phyloP scores from a whole-genome alignment of 1,140 invertebrate genomes.

The Megathymus violae region DNA sequence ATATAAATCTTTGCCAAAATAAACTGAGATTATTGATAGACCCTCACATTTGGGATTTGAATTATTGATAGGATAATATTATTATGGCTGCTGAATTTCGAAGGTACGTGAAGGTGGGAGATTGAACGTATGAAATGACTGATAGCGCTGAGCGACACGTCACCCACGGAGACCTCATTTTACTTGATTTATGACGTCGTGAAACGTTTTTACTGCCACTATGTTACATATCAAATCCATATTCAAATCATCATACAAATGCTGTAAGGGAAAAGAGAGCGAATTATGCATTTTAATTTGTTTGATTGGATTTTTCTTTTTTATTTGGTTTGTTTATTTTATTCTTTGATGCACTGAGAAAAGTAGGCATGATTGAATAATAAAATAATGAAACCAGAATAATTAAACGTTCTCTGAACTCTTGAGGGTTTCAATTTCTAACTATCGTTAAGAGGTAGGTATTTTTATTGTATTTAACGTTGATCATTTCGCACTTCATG shows the following conservation, averaged over 20 bases:
- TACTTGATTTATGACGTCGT: constrained; percentile 51
- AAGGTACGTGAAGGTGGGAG: constrained; percentile 38
- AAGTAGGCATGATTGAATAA: too few species aligned
- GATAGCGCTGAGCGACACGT: constrained; percentile 46
- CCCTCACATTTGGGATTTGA: constrained; percentile 28
- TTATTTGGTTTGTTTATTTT: too few species aligned
- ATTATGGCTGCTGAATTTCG: constrained; percentile 31
- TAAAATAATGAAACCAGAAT: too few species aligned
- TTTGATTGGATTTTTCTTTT: too few species aligned
- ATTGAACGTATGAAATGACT: constrained; percentile 54
- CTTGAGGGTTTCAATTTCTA: too few species aligned
- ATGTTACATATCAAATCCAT: constrained; percentile 16
- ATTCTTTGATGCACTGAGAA: too few species aligned
- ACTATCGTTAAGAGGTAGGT: too few species aligned
- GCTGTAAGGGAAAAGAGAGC: too few species aligned
- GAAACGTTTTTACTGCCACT: constrained; percentile 5
- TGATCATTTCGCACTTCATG: too few species aligned
- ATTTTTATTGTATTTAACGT: too few species aligned
- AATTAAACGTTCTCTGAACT: too few species aligned
- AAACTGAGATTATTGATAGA: constrained; percentile 7
- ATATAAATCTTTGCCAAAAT: constrained; percentile 14
- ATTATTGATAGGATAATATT: constrained; percentile 40
- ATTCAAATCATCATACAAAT: not conserved
- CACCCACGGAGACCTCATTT: constrained; percentile 52
- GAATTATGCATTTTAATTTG: too few species aligned